Conservation (phyloP, 2,797 vertebrate genomes). For the Heterohyrax brucei region DNA sequence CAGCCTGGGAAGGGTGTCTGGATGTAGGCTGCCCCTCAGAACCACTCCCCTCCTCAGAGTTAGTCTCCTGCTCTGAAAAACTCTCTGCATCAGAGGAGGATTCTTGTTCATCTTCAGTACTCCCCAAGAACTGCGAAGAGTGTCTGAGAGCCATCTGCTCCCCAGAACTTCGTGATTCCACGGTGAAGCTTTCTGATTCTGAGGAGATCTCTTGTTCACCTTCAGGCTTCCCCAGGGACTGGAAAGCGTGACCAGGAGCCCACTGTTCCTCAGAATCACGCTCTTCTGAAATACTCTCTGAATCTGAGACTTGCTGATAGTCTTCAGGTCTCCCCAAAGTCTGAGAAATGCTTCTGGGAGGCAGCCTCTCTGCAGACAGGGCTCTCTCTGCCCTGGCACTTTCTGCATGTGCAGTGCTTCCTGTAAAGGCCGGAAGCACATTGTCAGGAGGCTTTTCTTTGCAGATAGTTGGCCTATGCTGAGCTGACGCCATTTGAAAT, state of each 20-base stretch:
- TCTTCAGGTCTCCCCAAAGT: neutral
- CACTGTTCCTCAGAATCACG: neutral
- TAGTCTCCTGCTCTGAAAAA: neutral
- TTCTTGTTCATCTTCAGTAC: neutral
- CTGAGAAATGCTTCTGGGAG: neutral
- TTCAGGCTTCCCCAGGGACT: neutral
- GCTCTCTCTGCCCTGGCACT: neutral
- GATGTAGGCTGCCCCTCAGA: neutral
- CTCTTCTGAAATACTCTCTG: neutral
- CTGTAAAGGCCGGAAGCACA: neutral
- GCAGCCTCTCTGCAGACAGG: neutral
- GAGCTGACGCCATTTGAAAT: conserved; percentile 3
- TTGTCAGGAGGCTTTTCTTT: conserved; percentile 9
- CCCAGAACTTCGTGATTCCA: neutral
- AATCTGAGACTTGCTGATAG: neutral
- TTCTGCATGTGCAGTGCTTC: neutral
- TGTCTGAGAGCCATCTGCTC: neutral
- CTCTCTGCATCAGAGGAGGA: too few relatives aligned
- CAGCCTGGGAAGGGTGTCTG: too few relatives aligned
- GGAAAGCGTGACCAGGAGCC: neutral
- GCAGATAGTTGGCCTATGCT: neutral
- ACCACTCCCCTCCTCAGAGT: neutral
- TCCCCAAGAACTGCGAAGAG: neutral
- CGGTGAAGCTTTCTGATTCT: neutral
- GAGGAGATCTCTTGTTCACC: neutral